Percentiles rank a stretch among this genome's conserved stretches.
Conservation (phyloP, 2,888 invertebrate genomes). For the Chrysomela aeneicollis region DNA sequence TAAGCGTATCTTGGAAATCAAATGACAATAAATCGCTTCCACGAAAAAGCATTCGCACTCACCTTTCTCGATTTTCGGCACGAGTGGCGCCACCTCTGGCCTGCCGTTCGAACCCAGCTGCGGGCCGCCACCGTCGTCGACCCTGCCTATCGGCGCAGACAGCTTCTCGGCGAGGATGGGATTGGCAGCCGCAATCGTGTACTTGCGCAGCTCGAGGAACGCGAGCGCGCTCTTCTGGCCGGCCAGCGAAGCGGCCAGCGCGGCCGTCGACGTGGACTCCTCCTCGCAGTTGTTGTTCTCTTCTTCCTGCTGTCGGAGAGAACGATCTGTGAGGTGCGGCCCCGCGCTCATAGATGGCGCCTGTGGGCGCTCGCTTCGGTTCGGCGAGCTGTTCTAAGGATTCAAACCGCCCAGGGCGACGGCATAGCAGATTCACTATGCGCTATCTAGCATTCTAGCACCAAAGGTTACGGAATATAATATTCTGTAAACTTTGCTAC, state of each 20-base stretch:
- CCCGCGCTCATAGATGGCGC: constrained; percentile 19
- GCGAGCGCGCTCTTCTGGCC: constrained; percentile 56
- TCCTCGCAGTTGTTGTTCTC: constrained; percentile 59
- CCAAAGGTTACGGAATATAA: too few relatives aligned
- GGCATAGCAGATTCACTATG: too few relatives aligned
- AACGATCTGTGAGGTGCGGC: background rate
- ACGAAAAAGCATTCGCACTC: constrained; percentile 36
- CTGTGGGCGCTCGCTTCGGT: constrained; percentile 18
- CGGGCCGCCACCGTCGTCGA: constrained; percentile 54
- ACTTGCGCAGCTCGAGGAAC: constrained; percentile 59
- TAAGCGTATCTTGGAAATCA: too few relatives aligned
- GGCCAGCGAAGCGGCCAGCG: constrained; percentile 47
- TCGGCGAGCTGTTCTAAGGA: too few relatives aligned
- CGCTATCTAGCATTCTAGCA: too few relatives aligned
- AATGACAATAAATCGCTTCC: background rate
- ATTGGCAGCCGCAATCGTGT: constrained; percentile 86
- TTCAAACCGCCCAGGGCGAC: too few relatives aligned
- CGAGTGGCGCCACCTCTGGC: constrained; percentile 58
- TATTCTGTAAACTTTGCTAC: too few relatives aligned
- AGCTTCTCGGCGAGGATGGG: constrained; percentile 85
- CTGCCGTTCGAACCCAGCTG: constrained; percentile 33
- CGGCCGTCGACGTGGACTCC: constrained; percentile 47
- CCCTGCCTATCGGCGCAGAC: constrained; percentile 61
- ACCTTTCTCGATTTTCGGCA: constrained; percentile 62
- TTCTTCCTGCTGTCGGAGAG: constrained; percentile 61